Evolutionary conservation across 2,797 vertebrate genomes (phyloP).

Genomic region (Merluccius polli): DNA sequence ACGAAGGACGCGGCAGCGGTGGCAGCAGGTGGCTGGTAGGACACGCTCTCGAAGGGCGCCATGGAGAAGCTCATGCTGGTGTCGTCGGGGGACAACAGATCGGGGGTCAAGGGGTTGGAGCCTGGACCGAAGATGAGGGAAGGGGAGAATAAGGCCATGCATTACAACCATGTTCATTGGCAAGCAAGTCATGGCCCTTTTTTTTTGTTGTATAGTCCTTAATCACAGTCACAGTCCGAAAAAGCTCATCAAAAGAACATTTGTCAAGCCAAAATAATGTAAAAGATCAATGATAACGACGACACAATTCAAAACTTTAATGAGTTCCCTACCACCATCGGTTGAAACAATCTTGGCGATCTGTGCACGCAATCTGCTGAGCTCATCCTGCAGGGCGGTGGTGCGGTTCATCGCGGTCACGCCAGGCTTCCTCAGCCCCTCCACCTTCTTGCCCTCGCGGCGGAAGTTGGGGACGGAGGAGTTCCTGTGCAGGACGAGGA

Average conservation of each 20-base stretch:
- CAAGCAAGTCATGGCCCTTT: too few relatives aligned
- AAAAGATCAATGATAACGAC: too few relatives aligned
- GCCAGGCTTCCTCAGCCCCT: constrained; percentile 89
- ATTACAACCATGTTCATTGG: background rate
- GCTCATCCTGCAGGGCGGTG: constrained; percentile 93
- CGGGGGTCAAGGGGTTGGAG: constrained; percentile 83
- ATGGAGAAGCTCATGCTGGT: constrained; percentile 92
- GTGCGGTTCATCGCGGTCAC: constrained; percentile 89
- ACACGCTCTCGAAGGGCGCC: constrained; percentile 83
- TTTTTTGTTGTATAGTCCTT: background rate
- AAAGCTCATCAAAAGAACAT: background rate
- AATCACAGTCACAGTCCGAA: background rate
- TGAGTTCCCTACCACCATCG: constrained; percentile 75
- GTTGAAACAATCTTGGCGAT: constrained; percentile 92
- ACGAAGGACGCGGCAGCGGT: constrained; percentile 88
- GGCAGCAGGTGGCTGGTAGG: constrained; percentile 80
- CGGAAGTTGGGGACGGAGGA: constrained; percentile 97
- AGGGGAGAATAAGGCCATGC: background rate
- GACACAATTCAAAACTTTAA: too few relatives aligned
- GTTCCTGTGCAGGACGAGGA: constrained; percentile 94
- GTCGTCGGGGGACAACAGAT: constrained; percentile 91
- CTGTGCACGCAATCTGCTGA: constrained; percentile 90
- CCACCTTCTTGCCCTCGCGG: constrained; percentile 88
- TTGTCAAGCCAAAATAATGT: too few relatives aligned
- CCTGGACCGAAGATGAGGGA: constrained; percentile 40